Base-by-base conservation (phyloP, 1,140 invertebrate species). In the Chionoecetes opilio region DNA sequence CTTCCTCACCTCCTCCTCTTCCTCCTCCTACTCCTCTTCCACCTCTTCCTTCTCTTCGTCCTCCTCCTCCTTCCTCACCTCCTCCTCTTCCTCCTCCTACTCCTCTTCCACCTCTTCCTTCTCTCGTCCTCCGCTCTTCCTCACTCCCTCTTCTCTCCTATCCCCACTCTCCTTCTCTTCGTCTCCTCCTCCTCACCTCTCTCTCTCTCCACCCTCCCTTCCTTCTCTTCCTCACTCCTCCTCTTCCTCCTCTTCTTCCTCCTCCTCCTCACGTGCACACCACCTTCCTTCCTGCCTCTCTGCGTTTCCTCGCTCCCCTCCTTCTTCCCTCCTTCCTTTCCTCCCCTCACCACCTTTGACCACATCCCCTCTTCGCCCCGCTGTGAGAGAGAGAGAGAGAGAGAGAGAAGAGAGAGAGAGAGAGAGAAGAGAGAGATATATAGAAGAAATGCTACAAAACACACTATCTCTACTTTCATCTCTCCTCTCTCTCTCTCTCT, bases 341-440 rank as follows among this genome's bases (percentile, higher is more conserved):
- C 5, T 21, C 34, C n/a, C 34, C 86, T 37, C 35, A 14, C 29
- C 31, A 29, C 34, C 86, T 17, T 35, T 35, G 35, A 29, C 34
- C 31, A 26, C 14, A 37, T 88, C 86, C n/a, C 6, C 21, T 32
- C 41, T 17, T 14, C 34, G 17, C 34, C 41, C 34, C 34, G 26
- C 63, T n/a, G 63, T n/a, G 63, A 75, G 63, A 75, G 63, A 75
- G 63, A 75, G 63, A 75, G 63, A 75, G 63, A 75, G 63, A 75
- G 63, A 75, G 63, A 75, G 63, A 75, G 63, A 75, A 75, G 63
- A n/a, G 53, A 63, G 53, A 63, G 53, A 63, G 53, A 63, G 9
- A 63, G 53, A 63, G 9, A 63, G 53, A 63, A 63, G 21, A 63
- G 21, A 63, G 9, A 63, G 53, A 63, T 2, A 63, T 8, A 63